Conservation (phyloP, 2,797 vertebrate species). For the Pelodytes ibericus region DNA sequence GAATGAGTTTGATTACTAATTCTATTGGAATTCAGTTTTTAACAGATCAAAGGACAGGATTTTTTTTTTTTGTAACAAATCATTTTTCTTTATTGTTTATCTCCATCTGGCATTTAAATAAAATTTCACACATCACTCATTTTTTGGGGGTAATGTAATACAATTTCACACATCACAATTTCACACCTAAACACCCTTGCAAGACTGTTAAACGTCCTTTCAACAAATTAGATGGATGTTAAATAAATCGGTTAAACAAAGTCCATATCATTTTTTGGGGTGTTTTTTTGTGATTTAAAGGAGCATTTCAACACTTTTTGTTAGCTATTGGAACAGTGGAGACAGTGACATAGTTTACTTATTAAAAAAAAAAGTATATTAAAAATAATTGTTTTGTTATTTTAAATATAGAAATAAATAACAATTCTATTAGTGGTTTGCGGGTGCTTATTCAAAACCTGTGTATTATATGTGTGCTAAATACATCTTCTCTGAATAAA, state of each 20-base stretch:
- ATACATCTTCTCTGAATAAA: too few species aligned
- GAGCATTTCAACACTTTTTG: background rate
- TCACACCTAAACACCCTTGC: slow-evolving; percentile 40
- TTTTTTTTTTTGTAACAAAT: slow-evolving; percentile 14
- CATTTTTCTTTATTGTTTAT: slow-evolving; percentile 38
- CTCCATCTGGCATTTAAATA: slow-evolving; percentile 17
- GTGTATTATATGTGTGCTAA: too few species aligned
- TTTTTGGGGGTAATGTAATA: slow-evolving; percentile 15
- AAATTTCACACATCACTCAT: slow-evolving; percentile 40
- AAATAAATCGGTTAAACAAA: background rate
- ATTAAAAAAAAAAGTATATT: too few species aligned
- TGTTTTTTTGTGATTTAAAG: background rate
- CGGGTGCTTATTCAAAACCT: too few species aligned
- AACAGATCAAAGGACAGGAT: slow-evolving; percentile 26
- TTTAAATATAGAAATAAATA: too few species aligned
- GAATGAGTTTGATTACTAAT: background rate
- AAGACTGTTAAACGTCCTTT: slow-evolving; percentile 9
- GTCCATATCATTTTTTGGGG: background rate
- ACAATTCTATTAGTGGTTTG: too few species aligned
- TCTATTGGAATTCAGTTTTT: slow-evolving; percentile 28
- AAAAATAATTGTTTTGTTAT: too few species aligned
- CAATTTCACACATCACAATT: slow-evolving; percentile 39
- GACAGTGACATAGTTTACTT: too few species aligned
- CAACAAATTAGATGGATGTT: slow-evolving; percentile 18
- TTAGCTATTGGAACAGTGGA: too few species aligned